A percentile compares a stretch with the other conserved stretches of the same genome.
phyloP scores from a whole-genome alignment of 1,140 invertebrate species.

The Pemphigus obesinymphae region DNA sequence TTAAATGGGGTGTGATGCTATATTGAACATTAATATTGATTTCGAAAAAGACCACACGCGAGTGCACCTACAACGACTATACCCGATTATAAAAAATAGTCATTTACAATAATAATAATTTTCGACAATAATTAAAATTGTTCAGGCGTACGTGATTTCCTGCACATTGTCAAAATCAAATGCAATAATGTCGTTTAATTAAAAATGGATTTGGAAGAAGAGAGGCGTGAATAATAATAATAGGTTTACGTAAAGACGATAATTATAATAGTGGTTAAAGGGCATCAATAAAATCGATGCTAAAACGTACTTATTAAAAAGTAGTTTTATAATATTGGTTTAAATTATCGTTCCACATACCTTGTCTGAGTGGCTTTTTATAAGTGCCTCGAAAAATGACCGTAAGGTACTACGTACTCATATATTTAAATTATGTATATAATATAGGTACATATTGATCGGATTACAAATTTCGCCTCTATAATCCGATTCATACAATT shows the following conservation, averaged over 20 bases:
- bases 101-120: background rate
- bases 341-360: background rate
- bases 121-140: conserved; percentile 1
- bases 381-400: background rate
- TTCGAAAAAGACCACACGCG: background rate
- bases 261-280: background rate
- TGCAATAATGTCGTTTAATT: background rate
- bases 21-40: background rate
- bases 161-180: background rate
- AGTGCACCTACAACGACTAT: background rate
- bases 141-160: background rate
- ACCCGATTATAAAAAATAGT: background rate
- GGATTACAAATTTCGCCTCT: background rate
- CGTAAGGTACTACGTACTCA: background rate
- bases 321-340: conserved; percentile 12
- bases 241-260: background rate
- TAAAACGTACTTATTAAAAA: conserved; percentile 18
- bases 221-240: background rate
- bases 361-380: background rate
- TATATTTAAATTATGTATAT: no score
- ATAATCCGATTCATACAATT: background rate
- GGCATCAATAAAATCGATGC: background rate
- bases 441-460: background rate
- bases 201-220: background rate
- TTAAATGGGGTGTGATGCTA: background rate